Evolutionary conservation across 2,888 invertebrate genomes (phyloP).

Genomic region (Stegana nigrithorax): DNA sequence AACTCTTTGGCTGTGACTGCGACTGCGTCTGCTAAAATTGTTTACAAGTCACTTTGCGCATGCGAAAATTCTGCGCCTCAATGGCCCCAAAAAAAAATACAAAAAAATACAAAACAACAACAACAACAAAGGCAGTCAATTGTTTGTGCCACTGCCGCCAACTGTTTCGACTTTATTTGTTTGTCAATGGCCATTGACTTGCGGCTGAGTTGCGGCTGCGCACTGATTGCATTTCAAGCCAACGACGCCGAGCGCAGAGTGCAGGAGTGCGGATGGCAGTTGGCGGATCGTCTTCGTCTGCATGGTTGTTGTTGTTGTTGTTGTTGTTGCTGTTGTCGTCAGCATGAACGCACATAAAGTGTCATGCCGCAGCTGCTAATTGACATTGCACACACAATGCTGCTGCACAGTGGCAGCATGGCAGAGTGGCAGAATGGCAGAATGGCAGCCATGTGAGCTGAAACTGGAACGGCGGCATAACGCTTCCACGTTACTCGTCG

Average conservation of each 20-base stretch:
- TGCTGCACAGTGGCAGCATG: slow-evolving; percentile 22
- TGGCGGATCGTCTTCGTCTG: neutral
- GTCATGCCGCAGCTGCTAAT: slow-evolving; percentile 69
- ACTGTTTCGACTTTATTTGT: slow-evolving; percentile 22
- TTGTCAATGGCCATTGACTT: slow-evolving; percentile 37
- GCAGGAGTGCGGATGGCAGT: neutral
- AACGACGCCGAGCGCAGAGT: slow-evolving; percentile 3
- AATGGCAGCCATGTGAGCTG: too few species aligned
- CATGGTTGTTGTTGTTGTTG: too few species aligned
- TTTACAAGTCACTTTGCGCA: slow-evolving; percentile 58
- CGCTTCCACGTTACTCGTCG: neutral
- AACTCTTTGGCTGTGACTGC: slow-evolving; percentile 8
- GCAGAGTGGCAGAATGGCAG: too few species aligned
- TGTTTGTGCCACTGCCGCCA: slow-evolving; percentile 51
- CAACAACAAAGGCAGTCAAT: too few species aligned
- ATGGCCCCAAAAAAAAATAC: neutral
- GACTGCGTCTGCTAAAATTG: slow-evolving; percentile 50
- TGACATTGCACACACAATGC: slow-evolving; percentile 64
- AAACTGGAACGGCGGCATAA: too few species aligned
- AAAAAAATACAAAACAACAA: slow-evolving; percentile 36
- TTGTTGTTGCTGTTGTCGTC: too few species aligned
- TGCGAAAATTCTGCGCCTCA: neutral
- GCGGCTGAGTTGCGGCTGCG: slow-evolving; percentile 59
- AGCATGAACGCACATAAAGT: slow-evolving; percentile 63
- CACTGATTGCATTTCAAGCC: slow-evolving; percentile 62